Percentiles rank a stretch among this genome's conserved stretches.
phyloP scores from a whole-genome alignment of 2,113 vertebrate species.

The Ciconia stormi region DNA sequence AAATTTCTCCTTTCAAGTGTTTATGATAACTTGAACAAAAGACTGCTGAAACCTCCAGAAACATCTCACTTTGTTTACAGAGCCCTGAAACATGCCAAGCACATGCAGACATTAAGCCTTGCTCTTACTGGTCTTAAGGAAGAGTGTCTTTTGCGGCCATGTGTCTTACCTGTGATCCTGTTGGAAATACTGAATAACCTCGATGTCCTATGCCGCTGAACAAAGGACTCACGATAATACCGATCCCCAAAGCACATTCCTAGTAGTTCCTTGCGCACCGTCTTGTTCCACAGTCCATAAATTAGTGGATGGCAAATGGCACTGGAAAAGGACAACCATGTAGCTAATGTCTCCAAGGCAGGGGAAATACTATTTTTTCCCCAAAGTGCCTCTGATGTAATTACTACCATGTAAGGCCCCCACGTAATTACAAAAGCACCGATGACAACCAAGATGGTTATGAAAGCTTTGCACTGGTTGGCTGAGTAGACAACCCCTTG shows the following conservation, averaged over 20 bases:
- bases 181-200: slow-evolving; percentile 97
- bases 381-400: slow-evolving; percentile 91
- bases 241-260: slow-evolving; percentile 96
- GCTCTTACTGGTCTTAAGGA: background rate
- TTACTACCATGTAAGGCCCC: slow-evolving; percentile 93
- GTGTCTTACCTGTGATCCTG: slow-evolving; percentile 88
- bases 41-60: background rate
- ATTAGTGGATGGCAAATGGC: slow-evolving; percentile 94
- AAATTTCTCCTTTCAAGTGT: background rate
- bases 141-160: background rate
- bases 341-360: slow-evolving; percentile 89
- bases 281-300: slow-evolving; percentile 99
- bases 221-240: slow-evolving; percentile 92
- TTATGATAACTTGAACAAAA: background rate
- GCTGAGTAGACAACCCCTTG: slow-evolving; percentile 90
- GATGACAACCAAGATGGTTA: slow-evolving; percentile 94
- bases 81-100: background rate
- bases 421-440: slow-evolving; percentile 92
- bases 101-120: background rate
- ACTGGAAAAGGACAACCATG: slow-evolving; percentile 94
- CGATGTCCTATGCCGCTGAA: slow-evolving; percentile 86
- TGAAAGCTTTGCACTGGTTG: slow-evolving; percentile 96
- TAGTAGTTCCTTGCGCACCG: slow-evolving; percentile 93
- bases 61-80: background rate
- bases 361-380: slow-evolving; percentile 88